Evolutionary conservation across 1,140 invertebrate species (phyloP), one percentile per base, ranked within the genome.

Genomic region (Diabrotica virgifera): DNA sequence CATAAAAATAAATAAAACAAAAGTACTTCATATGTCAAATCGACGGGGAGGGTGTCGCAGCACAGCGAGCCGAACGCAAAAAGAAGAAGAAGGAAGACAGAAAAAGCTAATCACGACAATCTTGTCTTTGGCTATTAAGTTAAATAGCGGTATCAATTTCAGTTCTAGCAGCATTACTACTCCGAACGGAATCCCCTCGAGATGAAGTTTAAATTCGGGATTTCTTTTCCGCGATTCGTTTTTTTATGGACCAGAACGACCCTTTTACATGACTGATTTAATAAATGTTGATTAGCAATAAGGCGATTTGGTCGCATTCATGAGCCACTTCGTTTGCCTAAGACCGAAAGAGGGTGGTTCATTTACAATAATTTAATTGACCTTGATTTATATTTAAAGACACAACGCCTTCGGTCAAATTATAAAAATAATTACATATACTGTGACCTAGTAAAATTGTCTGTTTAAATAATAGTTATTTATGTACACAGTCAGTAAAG

Each of bases 121-220:
- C 74, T 74, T 76, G 73, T 74, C 70, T 74, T 71, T 69, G 70
- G 73, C 74, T 73, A 76, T 76, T 74, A 76, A 76, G 73, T 76
- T 76, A 76, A 74, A 76, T 76, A 76, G 73, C 72, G 67, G 72
- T 74, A 76, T 76, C 74, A 76, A 76, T 76, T 76, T 68, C 66
- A 59, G 51, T 59, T 63, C 67, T 63, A 64, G 66, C 63, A 57
- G 64, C 63, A 64, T 61, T 69, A 52, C 59, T 66, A 68, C 64
- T 53, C 64, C 58, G n/a, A 46, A 46, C 54, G 66, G 72, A 70
- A 70, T 66, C 67, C 68, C 67, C 65, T 53, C 62, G 65, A 63
- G 66, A 40, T 53, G 53, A 14, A 67, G 64, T 70, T 74, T 74
- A 62, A 68, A 68, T 64, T 69, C 57, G 59, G 55, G 40, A 66